Evolutionary conservation across 2,113 vertebrate genomes (phyloP).

Genomic region (Lepisosteus oculatus): DNA sequence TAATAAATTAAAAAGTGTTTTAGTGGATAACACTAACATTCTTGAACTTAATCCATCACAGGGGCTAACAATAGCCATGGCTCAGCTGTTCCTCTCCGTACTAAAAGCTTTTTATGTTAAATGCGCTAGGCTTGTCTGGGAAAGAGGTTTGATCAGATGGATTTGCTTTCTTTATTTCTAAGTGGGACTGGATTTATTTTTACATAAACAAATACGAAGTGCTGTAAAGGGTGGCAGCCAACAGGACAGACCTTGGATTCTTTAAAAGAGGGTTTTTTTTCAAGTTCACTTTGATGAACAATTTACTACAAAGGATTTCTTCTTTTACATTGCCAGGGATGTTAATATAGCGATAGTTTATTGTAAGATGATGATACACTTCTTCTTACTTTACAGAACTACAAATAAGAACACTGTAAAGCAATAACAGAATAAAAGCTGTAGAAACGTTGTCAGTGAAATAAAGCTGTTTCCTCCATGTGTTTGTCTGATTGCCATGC

Average conservation of each 20-base stretch:
- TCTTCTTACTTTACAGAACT: no score
- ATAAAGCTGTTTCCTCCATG: no score
- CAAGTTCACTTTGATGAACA: slow-evolving; percentile 15
- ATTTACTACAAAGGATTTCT: neutral
- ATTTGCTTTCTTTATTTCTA: slow-evolving; percentile 64
- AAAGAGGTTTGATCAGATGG: slow-evolving; percentile 70
- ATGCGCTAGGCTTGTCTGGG: slow-evolving; percentile 58
- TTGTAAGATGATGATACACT: neutral
- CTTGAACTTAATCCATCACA: slow-evolving; percentile 76
- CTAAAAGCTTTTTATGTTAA: slow-evolving; percentile 77
- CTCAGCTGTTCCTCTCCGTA: slow-evolving; percentile 60
- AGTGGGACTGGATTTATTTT: slow-evolving; percentile 51
- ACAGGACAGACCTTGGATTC: slow-evolving; percentile 22
- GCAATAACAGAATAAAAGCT: no score
- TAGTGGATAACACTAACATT: slow-evolving; percentile 82
- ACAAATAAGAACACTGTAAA: no score
- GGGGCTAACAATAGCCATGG: slow-evolving; percentile 72
- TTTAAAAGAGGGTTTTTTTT: slow-evolving; percentile 46
- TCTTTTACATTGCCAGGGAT: neutral
- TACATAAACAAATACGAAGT: slow-evolving; percentile 50
- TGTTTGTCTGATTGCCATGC: no score
- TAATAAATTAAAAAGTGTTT: slow-evolving; percentile 83
- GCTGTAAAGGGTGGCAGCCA: slow-evolving; percentile 28
- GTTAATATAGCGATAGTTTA: neutral
- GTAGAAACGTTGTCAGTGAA: no score